Conservation (phyloP, 92 coral and sea anemone genomes). For the Hydrozoanthus gracilis region DNA sequence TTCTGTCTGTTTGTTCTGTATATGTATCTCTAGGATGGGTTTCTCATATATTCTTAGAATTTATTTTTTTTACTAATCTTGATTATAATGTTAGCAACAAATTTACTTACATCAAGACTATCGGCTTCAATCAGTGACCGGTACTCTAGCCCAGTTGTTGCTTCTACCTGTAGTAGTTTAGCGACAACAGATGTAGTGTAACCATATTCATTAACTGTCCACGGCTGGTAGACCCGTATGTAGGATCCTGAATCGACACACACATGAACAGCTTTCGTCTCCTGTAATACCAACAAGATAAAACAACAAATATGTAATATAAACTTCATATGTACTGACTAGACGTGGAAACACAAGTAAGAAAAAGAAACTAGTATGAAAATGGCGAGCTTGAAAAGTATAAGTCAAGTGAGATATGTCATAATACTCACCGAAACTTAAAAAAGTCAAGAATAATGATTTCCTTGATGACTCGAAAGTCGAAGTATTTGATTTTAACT, state of each 20-base stretch:
- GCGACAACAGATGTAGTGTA: conserved; percentile 97
- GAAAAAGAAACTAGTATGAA: too few relatives aligned
- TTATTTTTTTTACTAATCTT: too few relatives aligned
- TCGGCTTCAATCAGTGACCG: conserved; percentile 91
- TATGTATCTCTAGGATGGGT: too few relatives aligned
- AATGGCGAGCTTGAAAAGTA: too few relatives aligned
- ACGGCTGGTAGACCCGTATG: conserved; percentile 91
- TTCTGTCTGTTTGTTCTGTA: too few relatives aligned
- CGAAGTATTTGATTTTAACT: too few relatives aligned
- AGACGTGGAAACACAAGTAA: not conserved
- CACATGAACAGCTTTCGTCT: conserved; percentile 94
- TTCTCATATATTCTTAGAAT: too few relatives aligned
- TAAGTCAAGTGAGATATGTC: too few relatives aligned
- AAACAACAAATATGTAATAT: not conserved
- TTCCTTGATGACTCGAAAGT: too few relatives aligned
- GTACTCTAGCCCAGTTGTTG: conserved; percentile 91
- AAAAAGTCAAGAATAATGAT: too few relatives aligned
- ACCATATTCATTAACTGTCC: conserved; percentile 98
- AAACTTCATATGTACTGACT: not conserved
- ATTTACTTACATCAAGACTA: conserved; percentile 72
- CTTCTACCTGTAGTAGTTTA: conserved; percentile 89
- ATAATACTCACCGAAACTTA: too few relatives aligned
- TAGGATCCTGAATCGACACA: conserved; percentile 93
- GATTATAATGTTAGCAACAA: too few relatives aligned
- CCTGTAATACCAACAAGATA: conserved; percentile 55